Percentiles rank a stretch among this genome's conserved stretches.
Conservation (phyloP, 2,797 vertebrate genomes). For the Cyclopterus lumpus region DNA sequence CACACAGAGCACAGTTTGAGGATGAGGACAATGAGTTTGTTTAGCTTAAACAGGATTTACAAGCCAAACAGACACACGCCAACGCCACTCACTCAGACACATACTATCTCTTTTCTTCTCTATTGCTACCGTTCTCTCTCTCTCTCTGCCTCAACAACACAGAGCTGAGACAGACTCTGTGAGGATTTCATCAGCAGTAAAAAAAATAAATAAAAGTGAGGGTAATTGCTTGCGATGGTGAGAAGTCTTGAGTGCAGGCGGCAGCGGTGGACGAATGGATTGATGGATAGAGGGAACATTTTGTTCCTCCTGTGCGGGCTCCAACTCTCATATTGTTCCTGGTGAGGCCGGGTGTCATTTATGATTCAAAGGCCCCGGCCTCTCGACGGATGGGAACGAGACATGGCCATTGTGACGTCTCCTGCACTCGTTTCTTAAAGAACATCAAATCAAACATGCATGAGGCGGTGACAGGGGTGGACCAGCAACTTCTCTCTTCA, state of each 20-base stretch:
- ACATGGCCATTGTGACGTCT: slow-evolving; percentile 79
- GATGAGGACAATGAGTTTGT: slow-evolving; percentile 85
- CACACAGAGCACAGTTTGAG: slow-evolving; percentile 67
- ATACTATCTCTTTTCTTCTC: slow-evolving; percentile 68
- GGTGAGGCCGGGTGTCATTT: slow-evolving; percentile 79
- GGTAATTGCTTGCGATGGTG: slow-evolving; percentile 82
- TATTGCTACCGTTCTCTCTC: slow-evolving; percentile 14
- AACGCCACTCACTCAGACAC: slow-evolving; percentile 76
- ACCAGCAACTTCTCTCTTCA: slow-evolving; percentile 65
- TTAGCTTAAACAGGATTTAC: slow-evolving; percentile 86
- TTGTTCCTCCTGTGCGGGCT: slow-evolving; percentile 79
- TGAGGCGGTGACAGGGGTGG: slow-evolving; percentile 75
- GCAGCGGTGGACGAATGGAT: slow-evolving; percentile 61
- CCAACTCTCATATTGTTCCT: slow-evolving; percentile 77
- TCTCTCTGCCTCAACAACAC: slow-evolving; percentile 25
- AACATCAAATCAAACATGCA: slow-evolving; percentile 85
- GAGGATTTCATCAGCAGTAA: slow-evolving; percentile 74
- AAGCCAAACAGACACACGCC: slow-evolving; percentile 83
- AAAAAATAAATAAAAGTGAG: slow-evolving; percentile 51
- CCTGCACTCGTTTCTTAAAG: slow-evolving; percentile 78
- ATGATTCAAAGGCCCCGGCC: slow-evolving; percentile 79
- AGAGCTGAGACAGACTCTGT: slow-evolving; percentile 55
- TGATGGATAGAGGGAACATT: slow-evolving; percentile 79
- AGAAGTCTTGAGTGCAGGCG: slow-evolving; percentile 78
- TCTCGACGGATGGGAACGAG: slow-evolving; percentile 73